phyloP scores from a whole-genome alignment of 2,113 vertebrate species.

The Larimichthys crocea region DNA sequence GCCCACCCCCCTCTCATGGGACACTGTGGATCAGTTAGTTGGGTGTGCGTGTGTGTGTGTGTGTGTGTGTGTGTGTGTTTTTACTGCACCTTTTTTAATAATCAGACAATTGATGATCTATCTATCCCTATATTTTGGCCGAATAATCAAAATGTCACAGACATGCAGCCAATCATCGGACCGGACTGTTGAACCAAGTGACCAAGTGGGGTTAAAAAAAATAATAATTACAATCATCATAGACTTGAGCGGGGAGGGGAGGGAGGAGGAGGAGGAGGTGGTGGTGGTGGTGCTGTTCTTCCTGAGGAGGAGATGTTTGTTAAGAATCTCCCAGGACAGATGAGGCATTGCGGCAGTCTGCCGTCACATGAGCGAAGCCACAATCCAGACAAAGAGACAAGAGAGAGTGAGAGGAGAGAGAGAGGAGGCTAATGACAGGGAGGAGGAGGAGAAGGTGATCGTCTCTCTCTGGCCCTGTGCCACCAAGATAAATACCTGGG shows the following conservation, averaged over 20 bases:
- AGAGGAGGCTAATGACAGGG: conserved; percentile 58
- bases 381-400: conserved; percentile 79
- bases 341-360: conserved; percentile 81
- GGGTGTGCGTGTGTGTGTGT: background rate
- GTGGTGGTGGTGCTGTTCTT: conserved; percentile 35
- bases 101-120: conserved; percentile 56
- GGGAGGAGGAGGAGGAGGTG: background rate
- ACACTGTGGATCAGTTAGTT: conserved; percentile 4
- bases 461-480: conserved; percentile 52
- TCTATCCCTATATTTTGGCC: conserved; percentile 33
- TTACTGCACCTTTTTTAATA: conserved; percentile 67
- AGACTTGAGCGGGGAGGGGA: conserved; percentile 42
- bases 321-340: conserved; percentile 78
- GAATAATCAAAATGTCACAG: conserved; percentile 43
- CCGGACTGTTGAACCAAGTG: conserved; percentile 59
- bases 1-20: conserved; percentile 12
- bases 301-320: conserved; percentile 70
- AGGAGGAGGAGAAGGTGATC: conserved; percentile 31
- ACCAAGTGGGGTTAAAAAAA: conserved; percentile 48
- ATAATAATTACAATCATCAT: conserved; percentile 59
- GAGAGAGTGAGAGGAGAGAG: conserved; percentile 60
- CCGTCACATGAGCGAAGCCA: conserved; percentile 73
- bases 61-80: too few relatives aligned
- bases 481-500: conserved; percentile 65
- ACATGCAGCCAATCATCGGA: conserved; percentile 51